phyloP scores from a whole-genome alignment of 2,888 invertebrate species.

The Teinopalpus imperialis region DNA sequence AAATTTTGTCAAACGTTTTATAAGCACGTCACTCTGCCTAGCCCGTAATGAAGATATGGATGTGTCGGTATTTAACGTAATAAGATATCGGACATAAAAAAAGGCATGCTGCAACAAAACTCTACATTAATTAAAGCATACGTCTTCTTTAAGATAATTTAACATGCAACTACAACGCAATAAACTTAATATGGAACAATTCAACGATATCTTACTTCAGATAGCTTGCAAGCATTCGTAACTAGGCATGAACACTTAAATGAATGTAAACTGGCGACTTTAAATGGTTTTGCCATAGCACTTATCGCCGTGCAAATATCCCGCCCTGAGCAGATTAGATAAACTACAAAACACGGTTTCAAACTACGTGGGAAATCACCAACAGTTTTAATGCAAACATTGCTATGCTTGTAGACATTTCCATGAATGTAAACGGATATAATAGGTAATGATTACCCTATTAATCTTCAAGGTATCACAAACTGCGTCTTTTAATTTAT shows the following conservation, averaged over 20 bases:
- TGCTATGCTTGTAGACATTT: constrained; percentile 31
- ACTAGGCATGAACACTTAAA: constrained; percentile 30
- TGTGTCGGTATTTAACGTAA: too few relatives aligned
- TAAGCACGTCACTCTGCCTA: too few relatives aligned
- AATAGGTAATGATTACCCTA: constrained; percentile 7
- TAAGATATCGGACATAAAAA: too few relatives aligned
- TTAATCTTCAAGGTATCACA: constrained; percentile 6
- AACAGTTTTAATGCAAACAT: constrained; percentile 44
- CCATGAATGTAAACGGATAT: constrained; percentile 4
- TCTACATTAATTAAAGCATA: too few relatives aligned
- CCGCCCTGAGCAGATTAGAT: constrained; percentile 73
- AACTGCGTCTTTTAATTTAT: too few relatives aligned
- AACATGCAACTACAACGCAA: too few relatives aligned
- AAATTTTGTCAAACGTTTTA: too few relatives aligned
- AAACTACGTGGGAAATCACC: constrained; percentile 57
- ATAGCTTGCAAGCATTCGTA: constrained; percentile 16
- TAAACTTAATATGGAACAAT: constrained; percentile 7
- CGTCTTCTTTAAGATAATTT: background rate
- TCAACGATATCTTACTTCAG: constrained; percentile 3
- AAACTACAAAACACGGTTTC: constrained; percentile 57
- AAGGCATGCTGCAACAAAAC: too few relatives aligned
- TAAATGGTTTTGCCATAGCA: constrained; percentile 63
- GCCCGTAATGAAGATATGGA: too few relatives aligned
- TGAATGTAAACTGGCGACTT: constrained; percentile 55
- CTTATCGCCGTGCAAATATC: constrained; percentile 73